Evolutionary conservation across 2,797 vertebrate genomes (phyloP).

Genomic region (Poecilia gillii): DNA sequence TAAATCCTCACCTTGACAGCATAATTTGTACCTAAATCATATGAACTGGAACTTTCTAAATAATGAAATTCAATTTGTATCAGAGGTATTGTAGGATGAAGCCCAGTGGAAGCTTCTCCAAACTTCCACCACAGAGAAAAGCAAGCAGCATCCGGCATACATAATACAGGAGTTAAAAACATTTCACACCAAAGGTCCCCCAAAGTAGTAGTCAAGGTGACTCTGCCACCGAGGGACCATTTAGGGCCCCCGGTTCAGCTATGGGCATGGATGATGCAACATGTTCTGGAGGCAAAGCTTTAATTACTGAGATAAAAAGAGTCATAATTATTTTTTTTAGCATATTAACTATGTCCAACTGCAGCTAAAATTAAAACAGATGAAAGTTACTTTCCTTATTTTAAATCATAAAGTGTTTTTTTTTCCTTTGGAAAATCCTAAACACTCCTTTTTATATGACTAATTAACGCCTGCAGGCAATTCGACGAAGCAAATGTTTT

Average conservation of each 20-base stretch:
- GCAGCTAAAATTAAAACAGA: not conserved
- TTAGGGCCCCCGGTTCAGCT: not conserved
- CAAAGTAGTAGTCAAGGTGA: not conserved
- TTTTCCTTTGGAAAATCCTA: not conserved
- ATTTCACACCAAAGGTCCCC: not conserved
- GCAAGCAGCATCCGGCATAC: not conserved
- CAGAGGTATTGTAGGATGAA: not conserved
- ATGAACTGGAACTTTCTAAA: not conserved
- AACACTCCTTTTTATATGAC: not conserved
- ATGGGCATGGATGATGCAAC: not conserved
- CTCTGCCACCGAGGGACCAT: not conserved
- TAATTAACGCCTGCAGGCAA: not conserved
- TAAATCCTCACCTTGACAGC: not conserved
- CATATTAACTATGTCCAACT: not conserved
- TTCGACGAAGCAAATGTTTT: not conserved
- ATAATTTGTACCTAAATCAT: not conserved
- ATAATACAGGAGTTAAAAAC: not conserved
- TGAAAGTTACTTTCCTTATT: not conserved
- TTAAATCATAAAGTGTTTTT: not conserved
- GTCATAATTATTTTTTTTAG: not conserved
- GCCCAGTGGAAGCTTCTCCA: not conserved
- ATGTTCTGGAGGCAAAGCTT: not conserved
- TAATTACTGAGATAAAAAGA: not conserved
- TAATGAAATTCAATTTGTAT: not conserved
- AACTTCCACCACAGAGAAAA: not conserved